Percentiles rank a stretch among this genome's conserved stretches.
Conservation (phyloP, 2,797 vertebrate genomes). For the Falco biarmicus region DNA sequence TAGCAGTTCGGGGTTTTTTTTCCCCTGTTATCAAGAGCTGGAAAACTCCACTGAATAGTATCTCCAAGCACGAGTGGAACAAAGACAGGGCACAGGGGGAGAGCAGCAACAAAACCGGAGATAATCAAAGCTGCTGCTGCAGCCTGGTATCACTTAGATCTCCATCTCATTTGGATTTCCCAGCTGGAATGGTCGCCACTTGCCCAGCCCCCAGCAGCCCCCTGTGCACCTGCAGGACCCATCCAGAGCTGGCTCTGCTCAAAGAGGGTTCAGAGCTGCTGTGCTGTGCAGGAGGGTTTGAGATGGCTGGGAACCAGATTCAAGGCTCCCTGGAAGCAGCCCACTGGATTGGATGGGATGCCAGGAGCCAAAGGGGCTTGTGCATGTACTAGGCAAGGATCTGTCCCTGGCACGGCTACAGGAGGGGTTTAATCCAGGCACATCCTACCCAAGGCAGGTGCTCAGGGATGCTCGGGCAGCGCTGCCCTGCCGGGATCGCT, state of each 20-base stretch:
- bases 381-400: background rate
- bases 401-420: background rate
- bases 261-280: background rate
- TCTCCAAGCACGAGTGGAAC: background rate
- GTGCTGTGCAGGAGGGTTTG: background rate
- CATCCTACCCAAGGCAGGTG: background rate
- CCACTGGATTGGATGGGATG: background rate
- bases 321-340: background rate
- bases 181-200: fast-evolving
- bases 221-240: background rate
- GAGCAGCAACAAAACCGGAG: constrained; percentile 1
- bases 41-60: constrained; percentile 38
- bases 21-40: background rate
- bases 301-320: background rate
- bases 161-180: background rate
- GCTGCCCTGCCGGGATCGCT: fast-evolving
- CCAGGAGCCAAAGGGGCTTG: background rate
- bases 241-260: background rate
- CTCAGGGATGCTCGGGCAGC: background rate
- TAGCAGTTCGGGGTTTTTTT: background rate
- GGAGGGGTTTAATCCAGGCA: background rate
- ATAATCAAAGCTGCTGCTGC: constrained; percentile 42
- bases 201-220: background rate
- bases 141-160: background rate
- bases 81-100: background rate